A percentile compares a stretch with the other conserved stretches of the same genome.
Evolutionary conservation across 1,140 invertebrate species (phyloP).

Genomic region (Sycophaga agraensis): DNA sequence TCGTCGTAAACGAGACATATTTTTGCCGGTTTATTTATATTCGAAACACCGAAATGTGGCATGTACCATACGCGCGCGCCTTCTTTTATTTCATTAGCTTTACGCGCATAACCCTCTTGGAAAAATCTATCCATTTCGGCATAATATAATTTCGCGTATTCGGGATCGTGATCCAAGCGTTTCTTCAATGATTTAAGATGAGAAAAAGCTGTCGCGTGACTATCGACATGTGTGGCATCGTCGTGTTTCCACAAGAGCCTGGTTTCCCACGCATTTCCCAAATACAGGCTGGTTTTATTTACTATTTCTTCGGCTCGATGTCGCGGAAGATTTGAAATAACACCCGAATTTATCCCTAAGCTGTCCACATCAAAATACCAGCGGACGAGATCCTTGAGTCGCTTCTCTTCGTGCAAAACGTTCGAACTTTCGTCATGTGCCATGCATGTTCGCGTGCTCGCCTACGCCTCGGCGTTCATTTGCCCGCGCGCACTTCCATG

Average conservation of each 20-base stretch:
- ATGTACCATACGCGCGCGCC: conserved; percentile 29
- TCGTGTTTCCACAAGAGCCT: conserved; percentile 20
- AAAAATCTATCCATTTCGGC: too few relatives aligned
- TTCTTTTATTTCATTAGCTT: background rate
- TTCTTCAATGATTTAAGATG: conserved; percentile 1
- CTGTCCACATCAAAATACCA: conserved; percentile 14
- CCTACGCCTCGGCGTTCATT: background rate
- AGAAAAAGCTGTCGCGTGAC: background rate
- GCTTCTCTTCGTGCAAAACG: background rate
- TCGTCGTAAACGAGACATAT: conserved; percentile 37
- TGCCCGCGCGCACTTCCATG: background rate
- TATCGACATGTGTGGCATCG: background rate
- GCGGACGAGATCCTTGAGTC: conserved; percentile 3
- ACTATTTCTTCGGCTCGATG: conserved; percentile 18
- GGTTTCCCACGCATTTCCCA: conserved; percentile 9
- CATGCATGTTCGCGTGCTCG: background rate
- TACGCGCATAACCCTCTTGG: conserved; percentile 27
- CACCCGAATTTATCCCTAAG: conserved; percentile 6
- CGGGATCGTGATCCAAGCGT: background rate
- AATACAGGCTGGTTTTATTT: background rate
- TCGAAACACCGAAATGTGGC: conserved; percentile 38
- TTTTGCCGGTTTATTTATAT: conserved; percentile 19
- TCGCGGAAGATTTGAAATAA: background rate
- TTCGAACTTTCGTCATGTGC: background rate
- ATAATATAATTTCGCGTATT: background rate